Evolutionary conservation across 2,888 invertebrate genomes (phyloP).

Genomic region (Eledone cirrhosa): DNA sequence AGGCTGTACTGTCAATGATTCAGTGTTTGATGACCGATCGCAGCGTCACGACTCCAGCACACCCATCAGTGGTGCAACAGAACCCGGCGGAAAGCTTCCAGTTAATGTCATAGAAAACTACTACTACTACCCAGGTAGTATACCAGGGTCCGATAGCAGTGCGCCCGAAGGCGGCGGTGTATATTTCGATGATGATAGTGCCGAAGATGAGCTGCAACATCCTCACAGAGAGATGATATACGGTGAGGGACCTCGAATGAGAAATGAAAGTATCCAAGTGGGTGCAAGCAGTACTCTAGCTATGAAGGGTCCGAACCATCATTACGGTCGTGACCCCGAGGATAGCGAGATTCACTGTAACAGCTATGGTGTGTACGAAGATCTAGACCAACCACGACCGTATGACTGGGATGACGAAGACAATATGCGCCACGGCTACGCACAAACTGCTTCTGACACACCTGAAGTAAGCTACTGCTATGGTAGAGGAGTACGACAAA

Average conservation of each 20-base stretch:
- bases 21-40: slow-evolving; percentile 18
- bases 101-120: slow-evolving; percentile 25
- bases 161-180: slow-evolving; percentile 23
- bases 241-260: slow-evolving; percentile 15
- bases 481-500: not conserved
- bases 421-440: not conserved
- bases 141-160: slow-evolving; percentile 26
- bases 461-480: slow-evolving; percentile 16
- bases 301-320: slow-evolving; percentile 14
- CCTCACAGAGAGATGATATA: slow-evolving; percentile 3
- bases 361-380: slow-evolving; percentile 20
- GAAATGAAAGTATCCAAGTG: slow-evolving; percentile 12
- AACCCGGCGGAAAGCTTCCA: slow-evolving; percentile 4
- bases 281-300: slow-evolving; percentile 14
- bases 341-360: slow-evolving; percentile 17
- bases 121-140: slow-evolving; percentile 27
- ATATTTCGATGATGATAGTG: slow-evolving; percentile 15
- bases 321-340: not conserved
- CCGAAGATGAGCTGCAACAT: not conserved
- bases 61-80: slow-evolving; percentile 19
- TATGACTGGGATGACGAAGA: slow-evolving; percentile 11
- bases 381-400: slow-evolving; percentile 13
- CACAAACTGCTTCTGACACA: slow-evolving; percentile 5
- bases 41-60: slow-evolving; percentile 15
- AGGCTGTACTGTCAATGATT: slow-evolving; percentile 25